Evolutionary conservation across 1,140 invertebrate species (phyloP).

Genomic region (Saccostrea echinata): DNA sequence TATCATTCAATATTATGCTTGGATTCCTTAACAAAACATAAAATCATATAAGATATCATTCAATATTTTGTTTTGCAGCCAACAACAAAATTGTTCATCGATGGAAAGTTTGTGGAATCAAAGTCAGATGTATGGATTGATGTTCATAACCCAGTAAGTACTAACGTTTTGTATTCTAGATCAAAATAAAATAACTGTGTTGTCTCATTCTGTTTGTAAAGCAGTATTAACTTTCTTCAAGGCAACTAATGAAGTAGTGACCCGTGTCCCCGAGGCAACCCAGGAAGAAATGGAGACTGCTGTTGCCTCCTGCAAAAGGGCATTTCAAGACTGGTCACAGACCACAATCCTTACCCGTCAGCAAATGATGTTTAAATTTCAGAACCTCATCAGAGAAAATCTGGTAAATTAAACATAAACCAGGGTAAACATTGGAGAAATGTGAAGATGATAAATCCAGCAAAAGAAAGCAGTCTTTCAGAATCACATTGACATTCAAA

Average conservation of each 20-base stretch:
- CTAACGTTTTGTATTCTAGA: neutral
- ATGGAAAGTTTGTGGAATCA: slow-evolving; percentile 97
- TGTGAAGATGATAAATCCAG: too few relatives aligned
- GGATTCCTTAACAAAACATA: too few relatives aligned
- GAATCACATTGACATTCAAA: too few relatives aligned
- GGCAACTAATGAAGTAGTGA: slow-evolving; percentile 86
- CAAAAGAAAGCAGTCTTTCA: too few relatives aligned
- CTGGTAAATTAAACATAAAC: slow-evolving; percentile 82
- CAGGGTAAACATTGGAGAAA: too few relatives aligned
- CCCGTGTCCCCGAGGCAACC: slow-evolving; percentile 94
- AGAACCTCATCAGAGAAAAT: slow-evolving; percentile 88
- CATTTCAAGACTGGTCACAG: slow-evolving; percentile 92
- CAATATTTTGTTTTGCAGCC: slow-evolving; percentile 68
- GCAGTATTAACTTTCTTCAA: slow-evolving; percentile 67
- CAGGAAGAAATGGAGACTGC: slow-evolving; percentile 94
- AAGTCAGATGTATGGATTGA: slow-evolving; percentile 96
- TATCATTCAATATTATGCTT: too few relatives aligned
- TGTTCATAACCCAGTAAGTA: slow-evolving; percentile 92
- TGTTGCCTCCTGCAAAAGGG: slow-evolving; percentile 91
- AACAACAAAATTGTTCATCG: slow-evolving; percentile 91
- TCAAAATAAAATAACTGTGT: too few relatives aligned
- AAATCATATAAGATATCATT: too few relatives aligned
- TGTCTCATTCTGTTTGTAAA: too few relatives aligned
- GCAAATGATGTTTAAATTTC: slow-evolving; percentile 96
- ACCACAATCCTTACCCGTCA: slow-evolving; percentile 96